Base-by-base conservation (phyloP, 2,797 vertebrate species). In the Thamnophis elegans region DNA sequence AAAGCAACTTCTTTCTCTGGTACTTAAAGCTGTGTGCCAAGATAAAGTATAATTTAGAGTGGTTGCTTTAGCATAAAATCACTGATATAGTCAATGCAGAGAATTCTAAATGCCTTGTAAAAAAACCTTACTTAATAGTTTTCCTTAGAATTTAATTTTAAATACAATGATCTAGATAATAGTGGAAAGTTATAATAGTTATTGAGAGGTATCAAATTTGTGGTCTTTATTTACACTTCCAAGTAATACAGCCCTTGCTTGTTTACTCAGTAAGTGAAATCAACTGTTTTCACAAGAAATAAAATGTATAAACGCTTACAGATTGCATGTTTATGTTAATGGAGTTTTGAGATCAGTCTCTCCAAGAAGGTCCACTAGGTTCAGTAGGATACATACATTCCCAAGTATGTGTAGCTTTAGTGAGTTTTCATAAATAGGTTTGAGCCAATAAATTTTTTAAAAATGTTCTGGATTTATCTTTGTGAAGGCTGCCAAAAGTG, bases 81-180 rank as follows among this genome's bases (percentile, higher is more conserved):
- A 16, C 36, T 92, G 16, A 32, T 59, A 51, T 20, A 36, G 28
- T 26, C 92, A 51, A 62, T 85, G 3, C 65, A 20, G 32, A 68
- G 54, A 18, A 51, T 73, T 32, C 1, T 78, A 42, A 59, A 11
- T 87, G 2, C 68, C 12, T 28, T 62, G 56, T 55, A 54, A 5
- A 65, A 62, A 47, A 54, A 5, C 1, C 1, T 18, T 12, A n/a
- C 11, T 0, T 28, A 91, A n/a, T 6, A 0, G 0, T 0, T 3
- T 25, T 3, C 4, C 89, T 36, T 86, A 87, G 0, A 0, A 2
- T 91, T 47, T 51, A 91, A 91, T 10, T 58, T 9, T 13, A 68
- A 92, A 56, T 58, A 0, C 20, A 0, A 2, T 47, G 0, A 1
- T 89, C 87, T 10, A 92, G 2, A 42, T 82, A 47, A 68, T 59